phyloP scores from a whole-genome alignment of 1,140 invertebrate species.

The Harpegnathos saltator region DNA sequence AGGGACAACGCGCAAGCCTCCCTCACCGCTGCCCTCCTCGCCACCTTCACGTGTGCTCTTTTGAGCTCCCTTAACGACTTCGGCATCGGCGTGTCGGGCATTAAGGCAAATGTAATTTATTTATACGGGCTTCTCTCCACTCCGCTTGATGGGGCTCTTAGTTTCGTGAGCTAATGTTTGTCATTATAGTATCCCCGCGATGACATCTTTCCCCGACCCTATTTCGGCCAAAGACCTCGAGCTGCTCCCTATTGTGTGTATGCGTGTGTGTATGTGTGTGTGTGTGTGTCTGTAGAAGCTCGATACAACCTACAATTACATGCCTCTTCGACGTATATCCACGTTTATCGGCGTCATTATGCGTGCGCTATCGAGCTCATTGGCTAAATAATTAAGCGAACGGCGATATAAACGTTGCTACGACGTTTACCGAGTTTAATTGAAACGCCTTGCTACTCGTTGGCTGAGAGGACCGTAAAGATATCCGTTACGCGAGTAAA shows the following conservation, averaged over 20 bases:
- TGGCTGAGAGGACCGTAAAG: background rate
- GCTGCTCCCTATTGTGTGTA: conserved; percentile 4
- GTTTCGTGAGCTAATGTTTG: conserved; percentile 52
- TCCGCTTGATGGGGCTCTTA: conserved; percentile 38
- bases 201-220: conserved; percentile 51
- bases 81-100: conserved; percentile 42
- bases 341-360: conserved; percentile 35
- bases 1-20: conserved; percentile 7
- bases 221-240: conserved; percentile 48
- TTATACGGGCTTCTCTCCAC: conserved; percentile 70
- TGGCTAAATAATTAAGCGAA: conserved; percentile 57
- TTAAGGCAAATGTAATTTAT: conserved; percentile 77
- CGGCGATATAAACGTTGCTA: background rate
- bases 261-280: background rate
- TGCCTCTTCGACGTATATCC: conserved; percentile 1
- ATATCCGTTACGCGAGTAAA: background rate
- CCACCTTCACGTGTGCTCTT: background rate
- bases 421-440: conserved; percentile 48
- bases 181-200: conserved; percentile 45
- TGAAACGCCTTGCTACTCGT: conserved; percentile 11
- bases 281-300: background rate
- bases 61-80: conserved; percentile 40
- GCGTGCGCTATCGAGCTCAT: conserved; percentile 17
- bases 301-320: conserved; percentile 20
- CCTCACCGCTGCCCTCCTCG: background rate